Base-by-base conservation (phyloP, 2,888 invertebrate species). In the Galerucella pusilla region DNA sequence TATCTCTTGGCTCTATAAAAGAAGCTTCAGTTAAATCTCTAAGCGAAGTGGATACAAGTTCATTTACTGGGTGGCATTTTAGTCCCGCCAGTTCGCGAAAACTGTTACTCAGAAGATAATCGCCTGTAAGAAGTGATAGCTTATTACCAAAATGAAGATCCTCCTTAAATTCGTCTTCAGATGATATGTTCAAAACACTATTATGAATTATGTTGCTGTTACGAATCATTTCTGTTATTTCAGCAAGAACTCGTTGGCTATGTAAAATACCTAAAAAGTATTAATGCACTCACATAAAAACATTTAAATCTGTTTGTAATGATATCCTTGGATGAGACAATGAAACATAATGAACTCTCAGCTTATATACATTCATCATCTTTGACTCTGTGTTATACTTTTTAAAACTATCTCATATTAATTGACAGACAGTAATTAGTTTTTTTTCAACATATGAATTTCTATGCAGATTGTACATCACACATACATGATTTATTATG, bases 71-170 rank as follows among this genome's bases (percentile, higher is more conserved):
- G 86, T 92, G 91, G 83, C 93, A 92, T 82, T 91, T 90, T 75
- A 97, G 90, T 80, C 91, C 92, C 61, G 97, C 96, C 75, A 97
- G 89, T 84, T 96, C 96, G 0, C 93, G 92, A 85, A 94, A 96
- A 75, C 96, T 96, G 85, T 94, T 96, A n/a, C 94, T 95, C 16
- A 98, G 89, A 68, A 98, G 89, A 84, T 96, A 97, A 88, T 98
- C 98, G 28, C 88, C 98, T 83, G 95, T 94, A 12, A 98, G 90
- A 45, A 97, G 89, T 0, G 97, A 96, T 83, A 98, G 94, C 90
- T 97, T 97, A 88, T 98, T 98, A 7, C 97, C 97, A 88, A 96
- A 96, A 83, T 94, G 93, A 92, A 97, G 93, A 85, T 96, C 96
- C 76, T 90, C 87, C 5, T 88, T 89, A 71, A 89, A 88, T 0